Evolutionary conservation across 2,797 vertebrate species (phyloP).

Genomic region (Megalops cyprinoides): DNA sequence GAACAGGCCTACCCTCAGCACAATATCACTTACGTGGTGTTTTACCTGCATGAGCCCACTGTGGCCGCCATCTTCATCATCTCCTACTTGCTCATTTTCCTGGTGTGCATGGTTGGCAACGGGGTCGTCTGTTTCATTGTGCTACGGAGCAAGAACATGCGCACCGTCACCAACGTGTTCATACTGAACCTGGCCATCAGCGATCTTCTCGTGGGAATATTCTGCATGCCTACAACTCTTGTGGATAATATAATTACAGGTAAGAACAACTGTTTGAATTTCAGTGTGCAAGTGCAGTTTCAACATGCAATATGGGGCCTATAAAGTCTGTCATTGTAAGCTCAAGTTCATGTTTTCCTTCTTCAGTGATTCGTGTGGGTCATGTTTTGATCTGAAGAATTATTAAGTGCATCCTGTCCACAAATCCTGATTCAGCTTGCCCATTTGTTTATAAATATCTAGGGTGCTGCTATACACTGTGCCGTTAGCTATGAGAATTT

Average conservation of each 20-base stretch:
- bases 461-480: no score
- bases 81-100: slow-evolving; percentile 90
- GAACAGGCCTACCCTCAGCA: slow-evolving; percentile 40
- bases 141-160: slow-evolving; percentile 82
- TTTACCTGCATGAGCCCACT: slow-evolving; percentile 84
- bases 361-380: not conserved
- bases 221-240: slow-evolving; percentile 93
- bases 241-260: slow-evolving; percentile 94
- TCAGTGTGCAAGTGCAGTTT: not conserved
- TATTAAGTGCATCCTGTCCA: no score
- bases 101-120: slow-evolving; percentile 89
- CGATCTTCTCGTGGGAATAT: slow-evolving; percentile 90
- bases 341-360: not conserved
- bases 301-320: not conserved
- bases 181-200: slow-evolving; percentile 93
- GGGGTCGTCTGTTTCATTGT: slow-evolving; percentile 84
- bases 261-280: slow-evolving; percentile 50
- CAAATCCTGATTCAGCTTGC: no score
- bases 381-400: no score
- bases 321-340: not conserved
- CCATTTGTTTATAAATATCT: no score
- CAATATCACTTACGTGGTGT: slow-evolving; percentile 83
- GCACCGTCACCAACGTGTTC: slow-evolving; percentile 89
- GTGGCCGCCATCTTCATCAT: slow-evolving; percentile 82
- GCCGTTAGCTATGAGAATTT: no score